Percentiles rank a stretch among this genome's conserved stretches.
Conservation (phyloP, 2,888 invertebrate species). For the Lomographa bimaculata region DNA sequence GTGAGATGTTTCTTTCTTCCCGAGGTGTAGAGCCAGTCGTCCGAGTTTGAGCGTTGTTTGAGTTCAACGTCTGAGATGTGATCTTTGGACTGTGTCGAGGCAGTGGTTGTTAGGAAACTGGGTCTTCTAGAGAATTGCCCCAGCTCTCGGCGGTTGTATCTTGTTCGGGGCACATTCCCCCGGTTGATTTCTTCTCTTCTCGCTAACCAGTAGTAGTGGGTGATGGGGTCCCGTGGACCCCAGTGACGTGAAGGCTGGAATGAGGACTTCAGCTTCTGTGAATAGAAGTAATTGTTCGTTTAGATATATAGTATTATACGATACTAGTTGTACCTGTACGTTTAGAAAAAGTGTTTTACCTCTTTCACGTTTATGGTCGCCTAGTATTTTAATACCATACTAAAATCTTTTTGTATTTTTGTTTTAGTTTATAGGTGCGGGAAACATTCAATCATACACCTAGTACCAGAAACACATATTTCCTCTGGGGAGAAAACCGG, state of each 20-base stretch:
- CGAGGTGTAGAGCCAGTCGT: constrained; percentile 60
- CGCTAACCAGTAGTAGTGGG: constrained; percentile 71
- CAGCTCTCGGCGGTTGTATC: constrained; percentile 50
- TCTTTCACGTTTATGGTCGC: too few species aligned
- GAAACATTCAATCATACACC: too few species aligned
- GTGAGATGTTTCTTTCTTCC: constrained; percentile 48
- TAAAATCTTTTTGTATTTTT: too few species aligned
- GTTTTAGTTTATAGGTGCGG: too few species aligned
- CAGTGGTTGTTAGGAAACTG: constrained; percentile 41
- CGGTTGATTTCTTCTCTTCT: constrained; percentile 53
- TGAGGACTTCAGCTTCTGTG: constrained; percentile 69
- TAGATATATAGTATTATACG: too few species aligned
- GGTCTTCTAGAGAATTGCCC: constrained; percentile 56
- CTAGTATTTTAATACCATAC: too few species aligned
- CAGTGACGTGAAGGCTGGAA: constrained; percentile 70
- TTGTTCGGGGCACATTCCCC: constrained; percentile 32
- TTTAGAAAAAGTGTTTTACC: too few species aligned
- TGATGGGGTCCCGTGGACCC: constrained; percentile 74
- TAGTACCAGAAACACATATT: too few species aligned
- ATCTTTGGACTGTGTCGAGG: constrained; percentile 19
- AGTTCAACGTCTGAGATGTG: constrained; percentile 13
- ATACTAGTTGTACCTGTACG: too few species aligned
- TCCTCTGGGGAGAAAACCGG: too few species aligned
- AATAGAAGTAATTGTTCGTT: constrained; percentile 12
- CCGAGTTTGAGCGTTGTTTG: constrained; percentile 61